Evolutionary conservation across 2,888 invertebrate species (phyloP).

Genomic region (Agrenia bidenticulata): DNA sequence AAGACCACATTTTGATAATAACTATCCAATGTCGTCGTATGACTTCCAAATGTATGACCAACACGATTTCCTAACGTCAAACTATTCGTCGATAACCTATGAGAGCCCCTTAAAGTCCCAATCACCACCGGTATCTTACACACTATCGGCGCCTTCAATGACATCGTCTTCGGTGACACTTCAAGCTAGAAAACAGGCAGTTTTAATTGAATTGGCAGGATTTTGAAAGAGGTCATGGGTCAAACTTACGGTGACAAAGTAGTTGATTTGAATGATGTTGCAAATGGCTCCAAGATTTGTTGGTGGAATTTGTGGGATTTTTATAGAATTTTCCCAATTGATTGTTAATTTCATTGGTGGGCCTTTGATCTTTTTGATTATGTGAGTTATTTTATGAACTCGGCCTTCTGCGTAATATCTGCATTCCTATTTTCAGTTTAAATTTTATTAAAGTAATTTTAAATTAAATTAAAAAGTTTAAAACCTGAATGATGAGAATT

Average conservation of each 20-base stretch:
- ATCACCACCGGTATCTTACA: slow-evolving; percentile 34
- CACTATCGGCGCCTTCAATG: slow-evolving; percentile 27
- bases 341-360: slow-evolving; percentile 28
- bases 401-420: slow-evolving; percentile 29
- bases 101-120: slow-evolving; percentile 31
- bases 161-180: slow-evolving; percentile 23
- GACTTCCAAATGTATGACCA: slow-evolving; percentile 24
- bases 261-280: slow-evolving; percentile 34
- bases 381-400: slow-evolving; percentile 30
- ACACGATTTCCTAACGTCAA: slow-evolving; percentile 27
- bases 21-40: slow-evolving; percentile 9
- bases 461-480: slow-evolving; percentile 1
- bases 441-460: not conserved
- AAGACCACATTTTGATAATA: slow-evolving; percentile 40
- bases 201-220: slow-evolving; percentile 19
- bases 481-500: slow-evolving; percentile 29
- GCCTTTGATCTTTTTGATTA: slow-evolving; percentile 35
- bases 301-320: slow-evolving; percentile 33
- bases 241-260: slow-evolving; percentile 30
- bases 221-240: not conserved
- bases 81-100: slow-evolving; percentile 16
- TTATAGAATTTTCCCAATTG: slow-evolving; percentile 30
- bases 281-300: slow-evolving; percentile 29
- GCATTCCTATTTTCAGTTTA: slow-evolving; percentile 18
- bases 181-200: no score